Evolutionary conservation across 2,888 invertebrate species (phyloP).

Genomic region (Hypolimnas misippus): DNA sequence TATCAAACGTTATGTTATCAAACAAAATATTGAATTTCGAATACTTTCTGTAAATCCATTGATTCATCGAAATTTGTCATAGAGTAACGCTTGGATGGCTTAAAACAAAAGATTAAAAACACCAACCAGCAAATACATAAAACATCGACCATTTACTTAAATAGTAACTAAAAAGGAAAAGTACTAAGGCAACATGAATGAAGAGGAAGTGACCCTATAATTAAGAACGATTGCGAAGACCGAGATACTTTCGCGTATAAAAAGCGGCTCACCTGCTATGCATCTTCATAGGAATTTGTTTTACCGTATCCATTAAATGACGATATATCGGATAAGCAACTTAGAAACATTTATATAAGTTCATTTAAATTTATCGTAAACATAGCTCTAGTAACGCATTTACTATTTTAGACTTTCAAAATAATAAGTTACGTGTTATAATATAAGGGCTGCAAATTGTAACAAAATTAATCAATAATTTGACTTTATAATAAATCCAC

Average conservation of each 20-base stretch:
- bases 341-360: too few relatives aligned
- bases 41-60: not conserved
- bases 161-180: constrained; percentile 4
- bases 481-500: too few relatives aligned
- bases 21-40: too few relatives aligned
- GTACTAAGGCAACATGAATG: constrained; percentile 46
- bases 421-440: too few relatives aligned
- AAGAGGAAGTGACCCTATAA: constrained; percentile 69
- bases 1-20: too few relatives aligned
- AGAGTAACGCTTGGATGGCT: not conserved
- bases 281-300: constrained; percentile 58
- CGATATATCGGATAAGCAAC: not conserved
- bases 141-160: not conserved
- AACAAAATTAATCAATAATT: too few relatives aligned
- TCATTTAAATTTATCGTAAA: too few relatives aligned
- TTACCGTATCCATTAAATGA: constrained; percentile 49
- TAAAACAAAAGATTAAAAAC: not conserved
- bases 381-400: too few relatives aligned
- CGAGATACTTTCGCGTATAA: constrained; percentile 72
- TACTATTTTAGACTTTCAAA: too few relatives aligned
- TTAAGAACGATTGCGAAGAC: constrained; percentile 61
- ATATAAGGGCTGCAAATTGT: too few relatives aligned
- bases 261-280: constrained; percentile 72
- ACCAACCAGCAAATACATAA: not conserved
- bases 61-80: not conserved